phyloP scores from a whole-genome alignment of 2,888 invertebrate genomes.

The Gnatocerus cornutus region DNA sequence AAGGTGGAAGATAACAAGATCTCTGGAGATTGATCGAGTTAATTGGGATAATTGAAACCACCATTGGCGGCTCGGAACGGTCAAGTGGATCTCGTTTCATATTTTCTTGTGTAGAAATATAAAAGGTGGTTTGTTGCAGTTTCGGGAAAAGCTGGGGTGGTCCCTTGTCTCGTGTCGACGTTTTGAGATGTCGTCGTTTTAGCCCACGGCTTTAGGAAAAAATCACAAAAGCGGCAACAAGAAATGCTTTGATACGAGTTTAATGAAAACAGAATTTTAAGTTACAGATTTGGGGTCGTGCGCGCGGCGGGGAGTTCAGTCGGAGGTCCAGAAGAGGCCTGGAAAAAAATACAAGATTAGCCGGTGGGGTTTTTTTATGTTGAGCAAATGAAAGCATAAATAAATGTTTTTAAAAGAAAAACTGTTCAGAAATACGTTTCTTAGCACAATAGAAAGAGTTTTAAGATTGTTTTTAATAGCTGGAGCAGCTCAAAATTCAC shows the following conservation, averaged over 20 bases:
- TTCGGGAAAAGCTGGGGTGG: conserved; percentile 53
- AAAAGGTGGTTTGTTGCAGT: conserved; percentile 51
- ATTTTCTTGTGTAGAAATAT: not conserved
- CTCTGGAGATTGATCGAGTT: conserved; percentile 59
- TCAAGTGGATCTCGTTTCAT: conserved; percentile 64
- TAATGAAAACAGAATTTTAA: conserved; percentile 19
- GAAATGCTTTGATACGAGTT: conserved; percentile 22
- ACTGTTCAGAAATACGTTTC: too few relatives aligned
- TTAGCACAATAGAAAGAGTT: too few relatives aligned
- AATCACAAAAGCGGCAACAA: conserved; percentile 23
- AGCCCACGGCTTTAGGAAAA: conserved; percentile 14
- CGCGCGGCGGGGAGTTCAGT: not conserved
- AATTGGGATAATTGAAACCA: conserved; percentile 69
- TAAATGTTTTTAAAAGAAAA: too few relatives aligned
- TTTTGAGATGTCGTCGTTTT: conserved; percentile 53
- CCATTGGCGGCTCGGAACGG: conserved; percentile 58
- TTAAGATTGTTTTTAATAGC: too few relatives aligned
- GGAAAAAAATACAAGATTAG: not conserved
- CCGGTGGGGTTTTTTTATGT: too few relatives aligned
- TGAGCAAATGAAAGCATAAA: too few relatives aligned
- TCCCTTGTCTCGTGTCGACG: conserved; percentile 59
- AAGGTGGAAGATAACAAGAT: not conserved
- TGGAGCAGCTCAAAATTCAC: too few relatives aligned
- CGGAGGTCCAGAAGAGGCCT: not conserved
- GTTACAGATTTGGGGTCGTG: conserved; percentile 3